Base-by-base conservation (phyloP, 2,113 vertebrate genomes). In the Hypocryptadius cinnamomeus region DNA sequence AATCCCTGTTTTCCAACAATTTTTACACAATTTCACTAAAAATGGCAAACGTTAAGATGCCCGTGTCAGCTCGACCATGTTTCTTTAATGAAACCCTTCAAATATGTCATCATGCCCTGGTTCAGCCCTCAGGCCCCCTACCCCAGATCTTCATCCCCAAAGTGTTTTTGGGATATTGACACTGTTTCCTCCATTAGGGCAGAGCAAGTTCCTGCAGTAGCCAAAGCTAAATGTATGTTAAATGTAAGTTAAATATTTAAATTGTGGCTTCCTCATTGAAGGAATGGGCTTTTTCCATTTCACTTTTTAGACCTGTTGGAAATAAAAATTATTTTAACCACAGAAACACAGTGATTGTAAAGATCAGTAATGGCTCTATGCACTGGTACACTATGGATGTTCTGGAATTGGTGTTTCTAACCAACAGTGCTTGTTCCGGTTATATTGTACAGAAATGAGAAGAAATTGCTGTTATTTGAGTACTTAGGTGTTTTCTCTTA, bases 321-420 rank as follows among this genome's bases (percentile, higher is more conserved):
- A 79, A 60, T 40, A 33, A n/a, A 33, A 39, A 7, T 8, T 1
- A 39, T 45, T 27, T 48, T 44, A 51, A 45, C 8, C 25, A 5
- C 56, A 30, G 11, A 44, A 70, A 28, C 17, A 31, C 22, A 1
- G n/a, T 2, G 8, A 28, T 4, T n/a, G n/a, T 44, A 18, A n/a
- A 22, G 25, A 19, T 4, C 7, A 15, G 64, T 17, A 16, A 12
- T 20, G 7, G 64, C 23, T 68, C 5, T 24, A 12, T 19, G 40
- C 5, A 1, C 15, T 45, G 50, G 6, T 15, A 13, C 2, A 0
- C 13, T 15, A 3, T 1, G 1, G 27, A 8, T 31, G 11, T 31
- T 60, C 64, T 42, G 20, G 15, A 47, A 39, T 15, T 8, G 15
- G 7, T 37, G 35, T 60, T 90, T 60, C 14, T 47, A 77, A 33